Base-by-base conservation (phyloP, 2,797 vertebrate genomes). In the Rhinogobio ventralis region DNA sequence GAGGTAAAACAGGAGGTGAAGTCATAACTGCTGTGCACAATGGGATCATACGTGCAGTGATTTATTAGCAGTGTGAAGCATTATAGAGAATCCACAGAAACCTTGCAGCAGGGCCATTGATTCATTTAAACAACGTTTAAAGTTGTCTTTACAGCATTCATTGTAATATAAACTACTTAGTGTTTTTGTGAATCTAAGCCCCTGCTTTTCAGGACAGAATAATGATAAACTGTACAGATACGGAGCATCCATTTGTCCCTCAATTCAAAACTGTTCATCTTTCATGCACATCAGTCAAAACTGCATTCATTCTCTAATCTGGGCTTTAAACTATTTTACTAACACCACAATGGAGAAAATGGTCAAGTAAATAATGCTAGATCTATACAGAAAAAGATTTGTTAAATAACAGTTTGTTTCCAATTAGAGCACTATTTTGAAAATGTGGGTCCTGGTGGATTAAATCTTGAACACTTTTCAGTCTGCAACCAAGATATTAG, bases 31-130 rank as follows among this genome's bases (percentile, higher is more conserved):
- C 82, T 79, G 15, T 78, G 28, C 71, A 79, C 71, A 62, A 25
- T 80, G 49, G 74, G 62, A 69, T 72, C 55, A 64, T 46, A 80
- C 87, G 76, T 89, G 89, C 85, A 76, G 69, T 84, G 86, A 84
- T 82, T 73, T 51, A 83, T 89, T 90, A 84, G 87, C 82, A 81
- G 87, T 79, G 79, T 85, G 89, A 92, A 83, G 90, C 82, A 79
- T 55, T 42, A 23, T 7, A 75, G 42, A 49, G 45, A 53, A 74
- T 60, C 75, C 75, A 30, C n/a, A 20, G 46, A 79, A 64, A 79
- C 2, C 76, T 45, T 20, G 28, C 1, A 20, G n/a, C 76, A 79
- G 57, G 6, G 13, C 13, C 39, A 30, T 28, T 6, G 39, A 64
- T 45, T 45, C 8, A 30, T 79, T 49, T 9, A 71, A 79, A 90